Percentiles rank a stretch among this genome's conserved stretches.
Evolutionary conservation across 2,888 invertebrate species (phyloP).

Genomic region (Hirtodrosophila alboralis): DNA sequence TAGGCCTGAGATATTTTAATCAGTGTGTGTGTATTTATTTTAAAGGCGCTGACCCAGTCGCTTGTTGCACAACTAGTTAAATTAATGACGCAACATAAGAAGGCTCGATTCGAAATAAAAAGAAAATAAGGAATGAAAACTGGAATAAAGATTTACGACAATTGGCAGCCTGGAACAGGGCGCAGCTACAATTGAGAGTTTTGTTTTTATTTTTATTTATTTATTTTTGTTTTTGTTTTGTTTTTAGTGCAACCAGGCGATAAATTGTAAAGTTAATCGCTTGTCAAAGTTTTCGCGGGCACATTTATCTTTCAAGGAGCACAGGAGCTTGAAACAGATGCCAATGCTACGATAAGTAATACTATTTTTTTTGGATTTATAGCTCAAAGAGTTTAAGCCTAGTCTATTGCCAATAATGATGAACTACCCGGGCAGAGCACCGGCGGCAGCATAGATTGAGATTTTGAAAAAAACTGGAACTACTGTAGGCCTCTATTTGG

Average conservation of each 20-base stretch:
- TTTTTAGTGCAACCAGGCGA: constrained; percentile 51
- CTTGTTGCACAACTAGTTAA: constrained; percentile 78
- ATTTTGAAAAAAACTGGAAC: not conserved
- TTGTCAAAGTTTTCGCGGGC: constrained; percentile 73
- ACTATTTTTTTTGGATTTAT: constrained; percentile 44
- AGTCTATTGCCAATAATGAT: constrained; percentile 1
- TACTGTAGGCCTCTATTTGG: constrained; percentile 8
- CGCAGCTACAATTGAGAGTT: not conserved
- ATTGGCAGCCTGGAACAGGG: constrained; percentile 31
- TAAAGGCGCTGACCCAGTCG: constrained; percentile 63
- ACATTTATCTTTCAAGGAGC: constrained; percentile 63
- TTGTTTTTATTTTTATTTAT: too few species aligned
- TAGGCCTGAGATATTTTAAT: constrained; percentile 76
- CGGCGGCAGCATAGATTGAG: too few species aligned
- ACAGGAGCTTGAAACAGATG: constrained; percentile 35
- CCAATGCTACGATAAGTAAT: constrained; percentile 36
- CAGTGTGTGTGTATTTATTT: constrained; percentile 50
- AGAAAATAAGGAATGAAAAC: too few species aligned
- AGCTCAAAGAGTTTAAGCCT: not conserved
- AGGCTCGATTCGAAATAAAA: too few species aligned
- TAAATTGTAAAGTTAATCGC: constrained; percentile 80
- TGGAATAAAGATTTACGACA: constrained; percentile 68
- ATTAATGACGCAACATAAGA: constrained; percentile 77
- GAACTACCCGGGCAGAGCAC: constrained; percentile 11
- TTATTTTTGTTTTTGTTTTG: too few species aligned